Evolutionary conservation across 2,888 invertebrate genomes (phyloP).

Genomic region (Apodemia hepburni): DNA sequence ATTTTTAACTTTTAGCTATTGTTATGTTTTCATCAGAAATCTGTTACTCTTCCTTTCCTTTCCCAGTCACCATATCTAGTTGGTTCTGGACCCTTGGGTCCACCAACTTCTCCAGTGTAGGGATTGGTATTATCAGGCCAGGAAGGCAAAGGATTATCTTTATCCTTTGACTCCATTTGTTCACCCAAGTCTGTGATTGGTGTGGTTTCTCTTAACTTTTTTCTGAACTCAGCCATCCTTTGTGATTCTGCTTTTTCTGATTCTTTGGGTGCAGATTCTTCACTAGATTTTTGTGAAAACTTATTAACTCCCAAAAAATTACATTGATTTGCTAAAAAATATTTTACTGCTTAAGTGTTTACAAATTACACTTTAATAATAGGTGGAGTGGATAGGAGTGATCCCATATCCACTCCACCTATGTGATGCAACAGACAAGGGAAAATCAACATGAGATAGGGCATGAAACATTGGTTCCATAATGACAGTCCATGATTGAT

Average conservation of each 20-base stretch:
- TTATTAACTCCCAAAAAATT: conserved; percentile 28
- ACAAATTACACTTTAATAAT: too few species aligned
- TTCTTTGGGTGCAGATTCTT: conserved; percentile 33
- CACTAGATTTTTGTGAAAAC: conserved; percentile 41
- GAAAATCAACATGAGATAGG: too few species aligned
- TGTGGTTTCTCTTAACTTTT: conserved; percentile 86
- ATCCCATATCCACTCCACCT: too few species aligned
- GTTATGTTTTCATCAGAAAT: conserved; percentile 83
- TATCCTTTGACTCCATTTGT: conserved; percentile 84
- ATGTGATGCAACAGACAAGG: too few species aligned
- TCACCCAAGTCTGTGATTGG: conserved; percentile 88
- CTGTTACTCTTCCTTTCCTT: conserved; percentile 96
- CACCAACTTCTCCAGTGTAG: conserved; percentile 95
- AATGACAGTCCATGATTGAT: too few species aligned
- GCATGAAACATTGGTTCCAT: too few species aligned
- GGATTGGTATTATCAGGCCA: conserved; percentile 96
- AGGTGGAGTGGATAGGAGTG: too few species aligned
- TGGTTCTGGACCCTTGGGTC: conserved; percentile 98
- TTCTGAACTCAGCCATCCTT: conserved; percentile 84
- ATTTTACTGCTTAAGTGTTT: neutral
- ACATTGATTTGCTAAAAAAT: neutral
- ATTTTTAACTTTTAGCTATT: too few species aligned
- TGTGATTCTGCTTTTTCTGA: conserved; percentile 49
- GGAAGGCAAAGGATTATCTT: conserved; percentile 90
- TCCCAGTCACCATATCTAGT: conserved; percentile 99